These are phyloP conservation scores for Drosophila mayaguana DNA, from an alignment of 2,888 invertebrate genomes.

Conservation along the genomic window DNA sequence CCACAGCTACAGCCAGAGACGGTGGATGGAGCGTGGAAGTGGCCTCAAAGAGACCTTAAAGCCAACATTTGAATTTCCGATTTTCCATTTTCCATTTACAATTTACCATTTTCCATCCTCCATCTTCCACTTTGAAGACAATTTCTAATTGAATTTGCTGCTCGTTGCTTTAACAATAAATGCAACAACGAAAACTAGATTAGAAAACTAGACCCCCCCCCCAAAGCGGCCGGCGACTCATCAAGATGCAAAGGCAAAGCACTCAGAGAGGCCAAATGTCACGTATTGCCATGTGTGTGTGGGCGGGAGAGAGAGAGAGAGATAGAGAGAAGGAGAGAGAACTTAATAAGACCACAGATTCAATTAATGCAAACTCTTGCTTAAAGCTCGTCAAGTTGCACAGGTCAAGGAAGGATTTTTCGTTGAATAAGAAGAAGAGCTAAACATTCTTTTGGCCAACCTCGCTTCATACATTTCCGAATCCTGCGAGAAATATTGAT, in stretches of 20 bases:
- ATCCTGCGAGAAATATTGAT: neutral
- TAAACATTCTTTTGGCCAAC: no score
- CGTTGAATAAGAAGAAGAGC: no score
- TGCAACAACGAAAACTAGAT: conserved; percentile 63
- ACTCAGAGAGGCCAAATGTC: conserved; percentile 47
- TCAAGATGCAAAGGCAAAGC: conserved; percentile 46
- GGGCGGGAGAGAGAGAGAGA: no score
- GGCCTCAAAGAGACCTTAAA: conserved; percentile 36
- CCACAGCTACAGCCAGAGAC: neutral
- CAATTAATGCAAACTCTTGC: conserved; percentile 8
- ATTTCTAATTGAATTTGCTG: conserved; percentile 67
- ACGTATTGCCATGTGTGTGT: conserved; percentile 42
- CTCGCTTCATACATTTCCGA: no score
- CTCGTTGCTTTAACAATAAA: conserved; percentile 39
- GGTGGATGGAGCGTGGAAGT: neutral
- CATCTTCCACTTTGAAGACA: conserved; percentile 49
- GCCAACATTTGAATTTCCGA: conserved; percentile 33
- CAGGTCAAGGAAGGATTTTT: neutral
- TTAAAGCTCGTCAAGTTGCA: neutral
- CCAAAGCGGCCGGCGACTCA: conserved; percentile 14
- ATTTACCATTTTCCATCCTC: conserved; percentile 2
- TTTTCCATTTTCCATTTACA: conserved; percentile 16
- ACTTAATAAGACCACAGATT: conserved; percentile 18
- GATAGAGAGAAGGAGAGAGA: neutral
- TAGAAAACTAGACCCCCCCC: conserved; percentile 47